phyloP scores from a whole-genome alignment of 2,888 invertebrate genomes.

The Hylaea fasciaria region DNA sequence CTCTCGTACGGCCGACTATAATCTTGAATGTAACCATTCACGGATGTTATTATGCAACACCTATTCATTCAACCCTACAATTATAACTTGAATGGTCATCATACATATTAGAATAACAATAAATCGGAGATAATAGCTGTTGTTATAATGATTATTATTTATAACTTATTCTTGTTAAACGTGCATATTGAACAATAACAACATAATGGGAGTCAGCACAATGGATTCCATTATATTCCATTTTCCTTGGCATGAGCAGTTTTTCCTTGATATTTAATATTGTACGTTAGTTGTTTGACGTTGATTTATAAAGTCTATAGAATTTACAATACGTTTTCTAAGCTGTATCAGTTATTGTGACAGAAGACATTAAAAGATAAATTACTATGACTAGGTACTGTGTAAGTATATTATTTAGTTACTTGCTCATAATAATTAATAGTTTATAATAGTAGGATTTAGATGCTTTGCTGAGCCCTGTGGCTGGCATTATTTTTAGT shows the following conservation, averaged over 20 bases:
- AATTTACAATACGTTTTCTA: slow-evolving; percentile 18
- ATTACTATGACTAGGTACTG: no score
- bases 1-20: no score
- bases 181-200: slow-evolving; percentile 20
- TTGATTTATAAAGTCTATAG: slow-evolving; percentile 30
- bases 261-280: slow-evolving; percentile 43
- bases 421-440: no score
- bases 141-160: neutral
- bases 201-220: slow-evolving; percentile 15
- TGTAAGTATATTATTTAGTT: no score
- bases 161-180: neutral
- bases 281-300: slow-evolving; percentile 32
- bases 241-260: slow-evolving; percentile 32
- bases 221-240: slow-evolving; percentile 37
- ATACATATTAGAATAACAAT: slow-evolving; percentile 2
- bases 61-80: neutral
- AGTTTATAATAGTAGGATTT: no score
- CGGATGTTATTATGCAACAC: slow-evolving; percentile 6
- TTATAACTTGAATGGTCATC: neutral
- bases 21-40: neutral
- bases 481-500: no score
- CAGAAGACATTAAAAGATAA: slow-evolving; percentile 3
- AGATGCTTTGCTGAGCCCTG: no score
- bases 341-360: slow-evolving; percentile 4
- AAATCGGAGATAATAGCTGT: neutral